These are phyloP conservation scores for Synanthedon vespiformis DNA, from an alignment of 2,888 invertebrate species.

Conservation along the genomic window DNA sequence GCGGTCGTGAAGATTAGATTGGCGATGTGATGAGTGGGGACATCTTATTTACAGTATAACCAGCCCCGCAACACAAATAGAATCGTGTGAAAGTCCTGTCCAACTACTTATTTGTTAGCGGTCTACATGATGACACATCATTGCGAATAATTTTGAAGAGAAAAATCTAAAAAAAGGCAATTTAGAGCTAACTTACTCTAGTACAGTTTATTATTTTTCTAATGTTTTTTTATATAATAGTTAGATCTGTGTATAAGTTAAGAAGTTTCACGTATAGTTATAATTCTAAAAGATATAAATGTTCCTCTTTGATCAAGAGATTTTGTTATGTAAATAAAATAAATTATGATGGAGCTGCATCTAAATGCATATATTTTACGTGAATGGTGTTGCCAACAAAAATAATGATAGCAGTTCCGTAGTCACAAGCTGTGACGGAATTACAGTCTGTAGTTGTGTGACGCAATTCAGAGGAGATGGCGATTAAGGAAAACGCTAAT, in stretches of 20 bases:
- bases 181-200: too few species aligned
- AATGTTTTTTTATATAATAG: too few species aligned
- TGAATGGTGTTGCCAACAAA: constrained; percentile 23
- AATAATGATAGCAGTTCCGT: constrained; percentile 34
- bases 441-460: constrained; percentile 14
- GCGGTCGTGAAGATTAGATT: not conserved
- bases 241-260: too few species aligned
- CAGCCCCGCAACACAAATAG: too few species aligned
- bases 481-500: constrained; percentile 4
- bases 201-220: too few species aligned
- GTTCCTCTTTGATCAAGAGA: not conserved
- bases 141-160: too few species aligned
- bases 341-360: not conserved
- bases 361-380: constrained; percentile 7
- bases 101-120: too few species aligned
- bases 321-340: not conserved
- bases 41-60: not conserved
- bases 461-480: constrained; percentile 12
- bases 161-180: too few species aligned
- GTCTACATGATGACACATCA: too few species aligned
- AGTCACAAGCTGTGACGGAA: constrained; percentile 38
- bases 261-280: too few species aligned
- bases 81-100: too few species aligned
- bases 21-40: not conserved
- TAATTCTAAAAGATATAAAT: too few species aligned